phyloP scores from a whole-genome alignment of 2,888 invertebrate species.

The Girardia tigrina region DNA sequence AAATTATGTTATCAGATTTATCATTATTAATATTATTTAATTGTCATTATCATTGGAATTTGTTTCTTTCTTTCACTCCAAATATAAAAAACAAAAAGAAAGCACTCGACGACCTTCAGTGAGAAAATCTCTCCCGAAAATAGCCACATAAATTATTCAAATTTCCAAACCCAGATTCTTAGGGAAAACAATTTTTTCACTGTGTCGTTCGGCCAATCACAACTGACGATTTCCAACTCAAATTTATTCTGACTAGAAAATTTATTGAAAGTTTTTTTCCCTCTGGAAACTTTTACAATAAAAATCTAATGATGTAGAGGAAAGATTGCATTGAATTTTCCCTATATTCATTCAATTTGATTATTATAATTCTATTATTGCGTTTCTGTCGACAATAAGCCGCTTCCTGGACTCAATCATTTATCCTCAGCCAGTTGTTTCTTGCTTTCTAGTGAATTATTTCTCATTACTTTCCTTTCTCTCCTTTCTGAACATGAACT shows the following conservation, averaged over 20 bases:
- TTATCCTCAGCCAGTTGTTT: not conserved
- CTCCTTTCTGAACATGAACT: not conserved
- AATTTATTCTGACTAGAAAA: not conserved
- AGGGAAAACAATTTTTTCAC: not conserved
- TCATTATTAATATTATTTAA: no score
- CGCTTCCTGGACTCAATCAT: not conserved
- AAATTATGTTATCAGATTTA: no score
- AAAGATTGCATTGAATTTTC: conserved; percentile 3
- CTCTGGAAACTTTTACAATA: not conserved
- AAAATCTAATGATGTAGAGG: not conserved
- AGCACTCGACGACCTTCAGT: no score
- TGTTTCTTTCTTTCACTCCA: no score
- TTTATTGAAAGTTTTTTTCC: not conserved
- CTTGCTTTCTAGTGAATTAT: not conserved
- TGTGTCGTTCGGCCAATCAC: not conserved
- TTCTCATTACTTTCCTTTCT: no score
- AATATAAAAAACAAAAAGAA: no score
- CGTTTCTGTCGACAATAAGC: not conserved
- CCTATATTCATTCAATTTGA: no score
- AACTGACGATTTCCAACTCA: not conserved
- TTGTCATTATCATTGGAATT: no score
- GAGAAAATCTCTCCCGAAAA: no score
- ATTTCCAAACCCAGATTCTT: not conserved
- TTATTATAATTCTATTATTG: not conserved
- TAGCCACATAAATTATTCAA: not conserved